phyloP scores from a whole-genome alignment of 1,140 invertebrate genomes.

The Eciton burchellii region DNA sequence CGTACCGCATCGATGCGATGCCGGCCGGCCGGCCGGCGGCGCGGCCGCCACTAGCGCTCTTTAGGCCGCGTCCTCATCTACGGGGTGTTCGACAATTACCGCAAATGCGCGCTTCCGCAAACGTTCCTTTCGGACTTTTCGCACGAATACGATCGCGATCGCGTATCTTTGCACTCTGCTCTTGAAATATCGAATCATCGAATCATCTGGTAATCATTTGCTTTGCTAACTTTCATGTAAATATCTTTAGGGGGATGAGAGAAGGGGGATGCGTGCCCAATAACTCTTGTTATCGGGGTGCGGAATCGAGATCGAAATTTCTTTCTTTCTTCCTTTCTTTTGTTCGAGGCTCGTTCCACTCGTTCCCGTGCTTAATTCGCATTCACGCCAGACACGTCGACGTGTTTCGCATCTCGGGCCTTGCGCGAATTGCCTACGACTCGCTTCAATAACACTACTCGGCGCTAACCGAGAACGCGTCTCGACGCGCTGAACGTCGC shows the following conservation, averaged over 20 bases:
- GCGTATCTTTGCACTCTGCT: not conserved
- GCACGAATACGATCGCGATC: too few species aligned
- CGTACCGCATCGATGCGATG: slow-evolving; percentile 32
- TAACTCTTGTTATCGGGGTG: slow-evolving; percentile 39
- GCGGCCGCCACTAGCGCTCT: slow-evolving; percentile 27
- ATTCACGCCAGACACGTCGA: slow-evolving; percentile 55
- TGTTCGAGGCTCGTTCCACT: not conserved
- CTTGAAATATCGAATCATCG: not conserved
- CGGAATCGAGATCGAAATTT: slow-evolving; percentile 29
- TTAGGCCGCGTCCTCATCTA: slow-evolving; percentile 4
- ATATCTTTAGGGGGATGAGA: too few species aligned
- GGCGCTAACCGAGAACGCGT: slow-evolving; percentile 4
- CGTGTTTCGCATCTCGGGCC: slow-evolving; percentile 47
- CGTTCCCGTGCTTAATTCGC: slow-evolving; percentile 45
- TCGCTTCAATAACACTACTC: slow-evolving; percentile 54
- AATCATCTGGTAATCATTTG: not conserved
- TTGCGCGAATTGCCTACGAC: slow-evolving; percentile 49
- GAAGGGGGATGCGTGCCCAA: not conserved
- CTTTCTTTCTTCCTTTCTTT: slow-evolving; percentile 19
- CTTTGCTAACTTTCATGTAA: too few species aligned
- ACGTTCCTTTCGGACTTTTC: not conserved
- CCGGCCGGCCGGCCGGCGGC: slow-evolving; percentile 19
- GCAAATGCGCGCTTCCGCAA: not conserved
- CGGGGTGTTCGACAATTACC: slow-evolving; percentile 16
- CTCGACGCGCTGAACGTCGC: not conserved